Evolutionary conservation across 1,140 invertebrate species (phyloP), one percentile per base, ranked within the genome.

Genomic region (Ceratina australensis): DNA sequence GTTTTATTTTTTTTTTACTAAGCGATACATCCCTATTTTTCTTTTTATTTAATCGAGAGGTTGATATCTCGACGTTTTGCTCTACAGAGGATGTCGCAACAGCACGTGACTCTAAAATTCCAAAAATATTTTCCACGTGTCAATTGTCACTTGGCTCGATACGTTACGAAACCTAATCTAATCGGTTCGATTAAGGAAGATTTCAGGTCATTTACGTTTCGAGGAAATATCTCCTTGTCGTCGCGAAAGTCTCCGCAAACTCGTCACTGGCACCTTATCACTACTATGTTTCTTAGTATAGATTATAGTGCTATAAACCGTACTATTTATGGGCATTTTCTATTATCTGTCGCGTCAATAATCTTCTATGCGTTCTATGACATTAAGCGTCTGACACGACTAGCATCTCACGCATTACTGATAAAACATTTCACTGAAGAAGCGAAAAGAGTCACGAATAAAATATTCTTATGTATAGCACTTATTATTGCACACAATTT

Each of bases 141-240:
- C 24, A 26, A 49, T 65, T 13, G 20, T 49, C 22, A 49, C 4
- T 20, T 0, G 13, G 4, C 13, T 10, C 24, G 8, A 59, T 42
- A 42, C 59, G 52, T 75, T 75, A 68, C 54, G 22, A 33, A 49
- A 59, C n/a, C 2, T 42, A 42, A 42, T 42, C 24, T 54, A n/a
- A 47, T 22, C 63, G 12, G 22, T 26, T 67, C 52, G 64, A 59
- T 67, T 67, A 59, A 75, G 47, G 1, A 20, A 49, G 64, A 68
- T 75, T 75, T 50, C 42, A 67, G 65, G 65, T 75, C 65, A 20
- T 75, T 75, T 68, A 47, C 73, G 20, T 68, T 75, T 75, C 73
- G 42, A 75, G 65, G 65, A 75, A 76, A 20, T 69, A 42, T 12
- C 33, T 15, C 50, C 12, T 15, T 18, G 20, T n/a, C 22, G 33